Evolutionary conservation across 2,797 vertebrate genomes (phyloP).

Genomic region (Malacoraja senta): DNA sequence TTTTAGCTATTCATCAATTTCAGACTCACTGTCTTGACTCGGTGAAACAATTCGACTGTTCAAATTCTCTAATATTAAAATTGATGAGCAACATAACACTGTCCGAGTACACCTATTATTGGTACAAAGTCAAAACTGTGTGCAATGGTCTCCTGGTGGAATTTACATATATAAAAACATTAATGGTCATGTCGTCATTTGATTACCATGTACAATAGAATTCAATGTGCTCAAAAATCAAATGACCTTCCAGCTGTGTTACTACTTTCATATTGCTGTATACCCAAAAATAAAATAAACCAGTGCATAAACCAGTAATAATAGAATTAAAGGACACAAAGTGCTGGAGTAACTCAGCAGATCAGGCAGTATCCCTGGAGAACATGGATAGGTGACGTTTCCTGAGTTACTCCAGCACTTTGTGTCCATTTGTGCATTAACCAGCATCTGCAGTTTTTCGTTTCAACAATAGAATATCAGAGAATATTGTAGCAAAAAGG

Average conservation of each 20-base stretch:
- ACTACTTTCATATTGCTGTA: not conserved
- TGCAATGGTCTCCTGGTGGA: not conserved
- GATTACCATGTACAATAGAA: too few species aligned
- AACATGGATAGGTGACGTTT: too few species aligned
- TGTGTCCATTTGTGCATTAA: too few species aligned
- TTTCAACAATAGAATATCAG: too few species aligned
- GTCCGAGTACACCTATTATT: not conserved
- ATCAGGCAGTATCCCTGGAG: too few species aligned
- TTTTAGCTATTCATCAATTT: not conserved
- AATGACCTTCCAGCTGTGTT: not conserved
- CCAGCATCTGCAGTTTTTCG: too few species aligned
- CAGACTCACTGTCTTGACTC: not conserved
- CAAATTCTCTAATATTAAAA: not conserved
- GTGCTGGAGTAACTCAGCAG: too few species aligned
- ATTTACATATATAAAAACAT: too few species aligned
- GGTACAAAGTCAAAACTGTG: not conserved
- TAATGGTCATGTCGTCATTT: too few species aligned
- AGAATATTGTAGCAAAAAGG: not conserved
- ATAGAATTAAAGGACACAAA: not conserved
- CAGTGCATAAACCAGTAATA: not conserved
- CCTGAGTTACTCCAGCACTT: too few species aligned
- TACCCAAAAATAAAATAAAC: not conserved
- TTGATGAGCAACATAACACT: not conserved
- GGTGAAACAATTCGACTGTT: not conserved
- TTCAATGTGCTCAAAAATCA: not conserved